Evolutionary conservation across 2,888 invertebrate species (phyloP), one percentile per base, ranked within the genome.

Genomic region (Lissonota sp.): DNA sequence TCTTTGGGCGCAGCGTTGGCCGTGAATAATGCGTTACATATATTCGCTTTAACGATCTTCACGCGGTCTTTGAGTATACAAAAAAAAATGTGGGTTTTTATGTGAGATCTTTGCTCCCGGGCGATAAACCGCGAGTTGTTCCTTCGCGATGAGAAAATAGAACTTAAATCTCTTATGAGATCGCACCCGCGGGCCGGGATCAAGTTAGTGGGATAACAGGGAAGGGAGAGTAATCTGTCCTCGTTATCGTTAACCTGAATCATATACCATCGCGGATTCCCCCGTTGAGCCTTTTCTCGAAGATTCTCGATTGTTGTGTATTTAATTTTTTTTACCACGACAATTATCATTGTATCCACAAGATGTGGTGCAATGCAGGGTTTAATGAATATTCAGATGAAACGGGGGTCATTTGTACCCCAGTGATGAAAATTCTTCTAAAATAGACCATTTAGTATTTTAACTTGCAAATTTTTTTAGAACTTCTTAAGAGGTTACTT

Each of bases 181-280:
- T n/a, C 57, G 55, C 5, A 44, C 5, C 10, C 53, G 5, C 14
- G 42, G 55, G 57, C 37, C 60, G 63, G 14, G 46, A 57, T 66
- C 58, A 42, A 40, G 49, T 37, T 49, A 10, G 55, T 55, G 55
- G 58, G 55, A 42, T 37, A 42, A 39, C 49, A 10, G 55, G 57
- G 55, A 46, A 26, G 26, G n/a, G 37, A 14, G 67, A 79, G 75
- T 79, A 82, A 84, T 83, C 72, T 82, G 83, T 82, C 82, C 77
- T 84, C 79, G 73, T 83, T 82, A 82, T 83, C 83, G 79, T 82
- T 84, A 83, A 82, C 82, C 80, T 75, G 57, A 82, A 82, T 83
- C 81, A 66, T 70, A 76, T 81, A 77, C 46, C 44, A 53, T 14
- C 39, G 37, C 55, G 46, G 10, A 44, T 63, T 67, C 49, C 63